Percentiles rank a stretch among this genome's conserved stretches.
Conservation (phyloP, 2,113 vertebrate genomes). For the Serinus canaria region DNA sequence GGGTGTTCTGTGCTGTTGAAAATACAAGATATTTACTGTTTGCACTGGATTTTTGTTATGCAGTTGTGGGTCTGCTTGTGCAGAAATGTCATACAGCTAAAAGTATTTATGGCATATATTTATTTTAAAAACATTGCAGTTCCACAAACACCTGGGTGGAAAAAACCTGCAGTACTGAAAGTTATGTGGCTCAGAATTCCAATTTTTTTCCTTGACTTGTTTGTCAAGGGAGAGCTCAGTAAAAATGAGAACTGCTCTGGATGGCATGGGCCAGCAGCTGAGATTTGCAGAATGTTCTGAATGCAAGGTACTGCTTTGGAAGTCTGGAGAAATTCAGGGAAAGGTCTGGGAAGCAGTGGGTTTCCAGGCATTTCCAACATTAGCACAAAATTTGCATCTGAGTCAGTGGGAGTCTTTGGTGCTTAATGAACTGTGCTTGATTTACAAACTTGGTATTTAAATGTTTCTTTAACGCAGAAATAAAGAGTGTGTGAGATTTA, state of each 20-base stretch:
- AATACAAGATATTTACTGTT: background rate
- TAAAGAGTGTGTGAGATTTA: background rate
- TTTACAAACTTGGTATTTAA: slow-evolving; percentile 21
- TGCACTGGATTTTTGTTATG: background rate
- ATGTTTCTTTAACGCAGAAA: background rate
- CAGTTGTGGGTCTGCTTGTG: background rate
- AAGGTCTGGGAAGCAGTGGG: background rate
- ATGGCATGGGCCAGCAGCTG: fast-evolving
- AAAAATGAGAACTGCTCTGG: background rate
- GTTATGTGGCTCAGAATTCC: background rate
- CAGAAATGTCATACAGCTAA: background rate
- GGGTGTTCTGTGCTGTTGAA: background rate
- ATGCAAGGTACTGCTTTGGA: background rate
- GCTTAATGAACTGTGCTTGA: slow-evolving; percentile 33
- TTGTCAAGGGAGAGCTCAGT: background rate
- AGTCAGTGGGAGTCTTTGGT: slow-evolving; percentile 27
- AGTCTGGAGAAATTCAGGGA: background rate
- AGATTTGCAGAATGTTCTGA: background rate
- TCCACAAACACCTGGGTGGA: background rate
- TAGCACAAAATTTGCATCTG: background rate
- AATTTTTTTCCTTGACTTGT: background rate
- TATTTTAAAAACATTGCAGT: background rate
- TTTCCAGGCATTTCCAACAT: background rate
- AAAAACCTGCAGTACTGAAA: background rate
- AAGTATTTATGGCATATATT: background rate